A percentile compares a stretch with the other conserved stretches of the same genome.
phyloP scores from a whole-genome alignment of 2,888 invertebrate genomes.

The Tricholauxania praeusta region DNA sequence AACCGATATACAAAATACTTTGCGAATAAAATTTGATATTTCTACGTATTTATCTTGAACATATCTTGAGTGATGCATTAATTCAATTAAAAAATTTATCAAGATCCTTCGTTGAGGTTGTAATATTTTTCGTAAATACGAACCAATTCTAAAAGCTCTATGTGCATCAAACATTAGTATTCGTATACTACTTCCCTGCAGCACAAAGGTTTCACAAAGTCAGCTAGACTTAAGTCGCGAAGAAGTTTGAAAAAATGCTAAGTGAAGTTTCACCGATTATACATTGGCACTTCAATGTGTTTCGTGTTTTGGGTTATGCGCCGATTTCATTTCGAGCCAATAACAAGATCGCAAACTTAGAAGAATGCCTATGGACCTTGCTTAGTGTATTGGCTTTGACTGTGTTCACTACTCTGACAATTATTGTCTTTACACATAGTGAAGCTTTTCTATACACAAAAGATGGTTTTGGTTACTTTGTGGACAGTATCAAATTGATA shows the following conservation, averaged over 20 bases:
- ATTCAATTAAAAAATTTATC: constrained; percentile 18
- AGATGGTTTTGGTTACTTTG: constrained; percentile 36
- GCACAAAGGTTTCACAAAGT: background rate
- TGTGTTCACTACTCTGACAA: constrained; percentile 3
- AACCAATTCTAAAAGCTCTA: no score
- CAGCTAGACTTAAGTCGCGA: background rate
- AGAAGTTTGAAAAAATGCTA: background rate
- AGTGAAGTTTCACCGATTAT: constrained; percentile 35
- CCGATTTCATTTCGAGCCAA: constrained; percentile 37
- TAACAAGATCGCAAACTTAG: background rate
- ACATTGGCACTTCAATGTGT: constrained; percentile 41
- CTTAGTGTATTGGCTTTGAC: constrained; percentile 28
- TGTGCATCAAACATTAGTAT: no score
- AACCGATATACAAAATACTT: no score
- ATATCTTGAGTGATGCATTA: background rate
- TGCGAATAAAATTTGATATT: no score
- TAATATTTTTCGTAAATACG: no score
- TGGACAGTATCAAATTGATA: constrained; percentile 34
- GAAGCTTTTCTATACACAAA: background rate
- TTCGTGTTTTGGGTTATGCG: constrained; percentile 35
- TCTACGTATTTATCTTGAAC: no score
- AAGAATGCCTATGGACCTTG: constrained; percentile 18
- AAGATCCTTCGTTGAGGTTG: background rate
- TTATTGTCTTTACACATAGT: background rate
- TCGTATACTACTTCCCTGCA: background rate